Conservation (phyloP, 2,888 invertebrate species). For the Drepanosiphum platanoidis region DNA sequence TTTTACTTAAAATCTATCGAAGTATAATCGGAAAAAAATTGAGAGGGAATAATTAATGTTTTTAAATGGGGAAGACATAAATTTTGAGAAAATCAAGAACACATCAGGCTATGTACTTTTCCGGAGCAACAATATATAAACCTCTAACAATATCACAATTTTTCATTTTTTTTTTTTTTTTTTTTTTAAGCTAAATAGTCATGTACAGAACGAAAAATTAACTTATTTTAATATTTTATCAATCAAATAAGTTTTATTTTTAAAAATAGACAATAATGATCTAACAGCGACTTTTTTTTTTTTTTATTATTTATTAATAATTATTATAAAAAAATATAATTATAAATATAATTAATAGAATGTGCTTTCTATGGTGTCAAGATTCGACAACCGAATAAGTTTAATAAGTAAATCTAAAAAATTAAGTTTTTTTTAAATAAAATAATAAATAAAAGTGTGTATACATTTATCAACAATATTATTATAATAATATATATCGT, state of each 20-base stretch:
- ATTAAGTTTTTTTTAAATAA: slow-evolving; percentile 54
- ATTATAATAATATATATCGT: slow-evolving; percentile 49
- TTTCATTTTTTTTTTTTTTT: slow-evolving; percentile 40
- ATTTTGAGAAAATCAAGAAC: slow-evolving; percentile 61
- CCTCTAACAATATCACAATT: slow-evolving; percentile 59
- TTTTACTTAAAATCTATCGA: slow-evolving; percentile 38
- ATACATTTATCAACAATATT: slow-evolving; percentile 60
- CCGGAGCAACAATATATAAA: slow-evolving; percentile 55
- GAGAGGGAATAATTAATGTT: slow-evolving; percentile 37
- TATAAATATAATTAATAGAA: slow-evolving; percentile 61
- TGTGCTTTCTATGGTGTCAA: slow-evolving; percentile 61
- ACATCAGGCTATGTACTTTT: slow-evolving; percentile 59
- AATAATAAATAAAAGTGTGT: slow-evolving; percentile 56
- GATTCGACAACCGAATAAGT: slow-evolving; percentile 49
- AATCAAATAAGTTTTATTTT: slow-evolving; percentile 51
- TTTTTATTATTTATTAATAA: slow-evolving; percentile 35
- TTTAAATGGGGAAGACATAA: slow-evolving; percentile 58
- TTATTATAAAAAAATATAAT: slow-evolving; percentile 62
- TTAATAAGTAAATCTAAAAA: slow-evolving; percentile 57
- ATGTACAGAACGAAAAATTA: slow-evolving; percentile 48
- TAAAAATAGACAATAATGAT: slow-evolving; percentile 57
- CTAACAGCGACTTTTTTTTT: slow-evolving; percentile 54
- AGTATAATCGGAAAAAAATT: slow-evolving; percentile 41
- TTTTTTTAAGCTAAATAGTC: slow-evolving; percentile 55
- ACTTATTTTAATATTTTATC: slow-evolving; percentile 33